Evolutionary conservation across 2,888 invertebrate genomes (phyloP).

Genomic region (Tenthredo scrophulariae): DNA sequence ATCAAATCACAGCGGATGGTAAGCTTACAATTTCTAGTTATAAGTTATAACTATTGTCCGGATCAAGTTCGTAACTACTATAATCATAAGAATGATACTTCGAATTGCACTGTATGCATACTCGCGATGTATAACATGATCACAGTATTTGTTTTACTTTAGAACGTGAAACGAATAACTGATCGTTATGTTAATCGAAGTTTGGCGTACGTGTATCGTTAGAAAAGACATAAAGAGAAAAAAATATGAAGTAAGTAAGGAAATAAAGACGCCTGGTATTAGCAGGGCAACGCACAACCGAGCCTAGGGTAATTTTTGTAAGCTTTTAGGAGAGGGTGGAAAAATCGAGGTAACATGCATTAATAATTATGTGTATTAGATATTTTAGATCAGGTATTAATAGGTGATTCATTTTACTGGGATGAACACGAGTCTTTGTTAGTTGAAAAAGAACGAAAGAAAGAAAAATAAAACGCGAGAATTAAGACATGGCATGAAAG

Average conservation of each 20-base stretch:
- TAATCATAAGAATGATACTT: conserved; percentile 9
- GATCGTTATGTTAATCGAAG: background rate
- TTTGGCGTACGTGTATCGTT: background rate
- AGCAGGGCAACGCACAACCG: conserved; percentile 13
- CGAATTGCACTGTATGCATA: background rate
- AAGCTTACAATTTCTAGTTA: background rate
- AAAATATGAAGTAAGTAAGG: conserved; percentile 41
- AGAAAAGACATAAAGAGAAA: background rate
- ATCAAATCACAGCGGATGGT: background rate
- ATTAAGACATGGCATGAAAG: background rate
- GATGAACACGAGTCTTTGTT: background rate
- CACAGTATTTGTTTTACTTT: background rate
- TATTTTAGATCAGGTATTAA: background rate
- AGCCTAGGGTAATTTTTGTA: conserved; percentile 15
- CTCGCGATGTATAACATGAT: background rate
- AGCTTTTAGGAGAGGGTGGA: background rate
- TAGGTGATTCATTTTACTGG: background rate
- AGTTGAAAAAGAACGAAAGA: background rate
- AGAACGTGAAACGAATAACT: background rate
- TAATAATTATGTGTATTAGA: conserved; percentile 5
- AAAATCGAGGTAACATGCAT: background rate
- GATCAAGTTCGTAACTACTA: background rate
- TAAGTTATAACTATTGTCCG: background rate
- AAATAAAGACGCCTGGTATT: conserved; percentile 15
- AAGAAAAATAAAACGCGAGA: background rate